Evolutionary conservation across 2,113 vertebrate genomes (phyloP).

Genomic region (Myiozetetes cayanensis): DNA sequence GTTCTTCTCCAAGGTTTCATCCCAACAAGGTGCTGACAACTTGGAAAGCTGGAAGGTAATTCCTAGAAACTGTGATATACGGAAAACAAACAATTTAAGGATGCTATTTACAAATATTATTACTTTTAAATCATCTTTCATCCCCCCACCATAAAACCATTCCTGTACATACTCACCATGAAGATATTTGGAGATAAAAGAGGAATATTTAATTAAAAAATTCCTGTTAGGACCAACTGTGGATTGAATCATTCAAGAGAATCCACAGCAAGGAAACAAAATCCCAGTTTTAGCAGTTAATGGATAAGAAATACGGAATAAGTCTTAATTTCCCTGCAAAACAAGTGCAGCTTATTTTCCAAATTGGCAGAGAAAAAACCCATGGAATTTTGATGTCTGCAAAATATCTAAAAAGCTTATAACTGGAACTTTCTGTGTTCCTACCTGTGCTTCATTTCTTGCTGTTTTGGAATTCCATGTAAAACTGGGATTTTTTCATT

Average conservation of each 20-base stretch:
- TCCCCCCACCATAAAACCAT: background rate
- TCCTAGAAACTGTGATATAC: background rate
- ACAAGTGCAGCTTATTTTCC: background rate
- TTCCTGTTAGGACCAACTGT: background rate
- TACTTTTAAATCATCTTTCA: background rate
- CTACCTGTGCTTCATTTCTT: rapidly evolving
- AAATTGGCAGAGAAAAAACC: background rate
- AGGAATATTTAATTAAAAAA: background rate
- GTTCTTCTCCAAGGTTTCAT: background rate
- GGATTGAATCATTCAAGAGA: background rate
- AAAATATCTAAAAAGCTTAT: background rate
- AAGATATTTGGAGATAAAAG: background rate
- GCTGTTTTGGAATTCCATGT: rapidly evolving
- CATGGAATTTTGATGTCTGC: background rate
- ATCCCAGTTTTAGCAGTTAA: background rate
- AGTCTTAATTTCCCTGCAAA: background rate
- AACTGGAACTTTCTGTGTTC: rapidly evolving
- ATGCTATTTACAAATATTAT: background rate
- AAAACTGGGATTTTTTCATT: background rate
- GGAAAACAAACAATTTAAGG: background rate
- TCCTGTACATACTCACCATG: rapidly evolving
- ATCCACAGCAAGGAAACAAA: background rate
- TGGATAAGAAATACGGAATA: background rate
- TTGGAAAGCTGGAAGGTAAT: background rate
- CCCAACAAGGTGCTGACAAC: background rate